Evolutionary conservation across 2,797 vertebrate genomes (phyloP).

Genomic region (Pseudomugil gertrudae): DNA sequence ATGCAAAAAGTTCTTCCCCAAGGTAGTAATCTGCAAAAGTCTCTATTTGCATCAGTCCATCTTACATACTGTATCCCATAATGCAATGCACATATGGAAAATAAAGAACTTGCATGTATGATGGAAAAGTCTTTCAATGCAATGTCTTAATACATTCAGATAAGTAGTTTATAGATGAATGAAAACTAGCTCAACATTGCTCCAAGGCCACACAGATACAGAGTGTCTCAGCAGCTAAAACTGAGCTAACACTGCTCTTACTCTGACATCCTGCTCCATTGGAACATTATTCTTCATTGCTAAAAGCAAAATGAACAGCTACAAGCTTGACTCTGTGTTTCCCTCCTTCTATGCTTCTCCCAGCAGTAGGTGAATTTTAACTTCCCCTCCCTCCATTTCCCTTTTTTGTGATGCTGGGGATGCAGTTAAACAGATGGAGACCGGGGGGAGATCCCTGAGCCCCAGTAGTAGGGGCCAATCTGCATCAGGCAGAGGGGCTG

Average conservation of each 20-base stretch:
- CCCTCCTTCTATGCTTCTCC: conserved; percentile 26
- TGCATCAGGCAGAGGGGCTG: conserved; percentile 78
- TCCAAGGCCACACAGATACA: conserved; percentile 41
- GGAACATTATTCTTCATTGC: conserved; percentile 24
- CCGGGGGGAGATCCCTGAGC: conserved; percentile 62
- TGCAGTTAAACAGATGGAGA: conserved; percentile 81
- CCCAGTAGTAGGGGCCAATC: conserved; percentile 79
- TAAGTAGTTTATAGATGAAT: no score
- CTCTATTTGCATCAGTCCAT: no score
- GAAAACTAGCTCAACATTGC: neutral
- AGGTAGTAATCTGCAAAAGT: no score
- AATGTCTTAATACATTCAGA: no score
- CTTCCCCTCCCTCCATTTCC: conserved; percentile 46
- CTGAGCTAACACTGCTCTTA: neutral
- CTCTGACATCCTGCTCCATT: conserved; percentile 11
- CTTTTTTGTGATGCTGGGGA: conserved; percentile 39
- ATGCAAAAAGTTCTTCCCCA: no score
- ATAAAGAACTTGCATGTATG: no score
- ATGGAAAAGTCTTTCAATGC: no score
- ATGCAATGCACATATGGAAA: no score
- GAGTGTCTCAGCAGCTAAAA: conserved; percentile 10
- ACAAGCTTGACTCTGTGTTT: conserved; percentile 14
- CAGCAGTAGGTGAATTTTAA: conserved; percentile 37
- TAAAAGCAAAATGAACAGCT: no score
- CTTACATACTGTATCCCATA: no score